These are phyloP conservation scores for Lytechinus pictus DNA, from an alignment of 35 echinoderm and acorn worm species.

Conservation along the genomic window DNA sequence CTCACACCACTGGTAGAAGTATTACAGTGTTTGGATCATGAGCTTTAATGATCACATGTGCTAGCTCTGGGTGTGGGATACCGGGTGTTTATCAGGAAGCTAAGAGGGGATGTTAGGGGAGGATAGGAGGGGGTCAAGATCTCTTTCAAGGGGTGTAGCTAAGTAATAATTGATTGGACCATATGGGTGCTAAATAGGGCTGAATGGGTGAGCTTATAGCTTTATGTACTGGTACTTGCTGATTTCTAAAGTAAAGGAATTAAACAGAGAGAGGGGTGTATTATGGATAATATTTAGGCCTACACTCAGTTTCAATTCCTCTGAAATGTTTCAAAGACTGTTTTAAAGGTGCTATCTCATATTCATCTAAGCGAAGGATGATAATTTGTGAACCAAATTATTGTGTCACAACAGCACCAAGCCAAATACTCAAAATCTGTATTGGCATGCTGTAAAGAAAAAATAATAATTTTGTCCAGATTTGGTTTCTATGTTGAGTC, in stretches of 20 bases:
- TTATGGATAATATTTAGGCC: no score
- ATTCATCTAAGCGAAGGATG: neutral
- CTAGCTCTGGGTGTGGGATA: neutral
- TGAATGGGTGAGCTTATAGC: neutral
- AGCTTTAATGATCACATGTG: neutral
- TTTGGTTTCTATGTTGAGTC: no score
- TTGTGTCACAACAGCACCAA: neutral
- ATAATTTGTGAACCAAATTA: neutral
- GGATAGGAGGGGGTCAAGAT: conserved; percentile 16
- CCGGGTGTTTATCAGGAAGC: neutral
- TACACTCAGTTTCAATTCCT: no score
- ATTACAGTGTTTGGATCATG: neutral
- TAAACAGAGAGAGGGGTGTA: no score
- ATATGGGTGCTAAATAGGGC: neutral
- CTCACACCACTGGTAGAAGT: neutral
- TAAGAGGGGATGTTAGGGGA: neutral
- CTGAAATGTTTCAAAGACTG: neutral
- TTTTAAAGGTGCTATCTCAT: neutral
- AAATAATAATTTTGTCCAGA: neutral
- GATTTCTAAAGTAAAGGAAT: no score
- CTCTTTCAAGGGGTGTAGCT: neutral
- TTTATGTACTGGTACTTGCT: no score
- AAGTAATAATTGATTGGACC: neutral
- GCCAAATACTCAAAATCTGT: neutral
- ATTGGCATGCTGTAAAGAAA: neutral